Percentiles rank a stretch among this genome's conserved stretches.
Evolutionary conservation across 1,140 invertebrate species (phyloP).

Genomic region (Meloidogyne floridensis): DNA sequence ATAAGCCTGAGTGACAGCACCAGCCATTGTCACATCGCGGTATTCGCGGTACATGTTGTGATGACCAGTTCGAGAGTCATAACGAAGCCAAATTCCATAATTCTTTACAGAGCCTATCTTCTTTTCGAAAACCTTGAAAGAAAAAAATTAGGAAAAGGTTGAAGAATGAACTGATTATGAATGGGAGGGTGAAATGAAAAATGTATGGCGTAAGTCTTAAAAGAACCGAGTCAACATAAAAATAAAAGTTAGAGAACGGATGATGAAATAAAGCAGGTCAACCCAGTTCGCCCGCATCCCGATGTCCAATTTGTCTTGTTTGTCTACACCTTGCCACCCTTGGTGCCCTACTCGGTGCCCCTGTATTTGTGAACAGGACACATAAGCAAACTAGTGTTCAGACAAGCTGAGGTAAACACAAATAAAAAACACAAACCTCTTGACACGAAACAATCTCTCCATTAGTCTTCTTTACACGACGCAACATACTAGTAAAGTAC

Average conservation of each 20-base stretch:
- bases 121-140: constrained; percentile 79
- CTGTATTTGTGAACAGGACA: too few species aligned
- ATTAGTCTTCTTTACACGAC: constrained; percentile 98
- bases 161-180: background rate
- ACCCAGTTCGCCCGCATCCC: too few species aligned
- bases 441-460: constrained; percentile 95
- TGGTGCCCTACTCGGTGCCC: too few species aligned
- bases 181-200: too few species aligned
- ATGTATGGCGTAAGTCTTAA: too few species aligned
- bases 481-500: constrained; percentile 95
- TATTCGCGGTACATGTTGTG: constrained; percentile 98
- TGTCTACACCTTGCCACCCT: too few species aligned
- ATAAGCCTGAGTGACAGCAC: constrained; percentile 96
- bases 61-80: constrained; percentile 92
- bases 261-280: too few species aligned
- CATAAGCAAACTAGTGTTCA: too few species aligned
- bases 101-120: constrained; percentile 93
- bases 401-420: too few species aligned
- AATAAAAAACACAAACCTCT: constrained; percentile 70
- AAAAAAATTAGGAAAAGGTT: constrained; percentile 13
- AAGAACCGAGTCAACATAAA: too few species aligned
- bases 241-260: too few species aligned
- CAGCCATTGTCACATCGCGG: constrained; percentile 87
- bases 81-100: constrained; percentile 95
- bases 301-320: too few species aligned